Percentiles rank a stretch among this genome's conserved stretches.
phyloP scores from a whole-genome alignment of 2,797 vertebrate genomes.

The Cossypha heuglini region DNA sequence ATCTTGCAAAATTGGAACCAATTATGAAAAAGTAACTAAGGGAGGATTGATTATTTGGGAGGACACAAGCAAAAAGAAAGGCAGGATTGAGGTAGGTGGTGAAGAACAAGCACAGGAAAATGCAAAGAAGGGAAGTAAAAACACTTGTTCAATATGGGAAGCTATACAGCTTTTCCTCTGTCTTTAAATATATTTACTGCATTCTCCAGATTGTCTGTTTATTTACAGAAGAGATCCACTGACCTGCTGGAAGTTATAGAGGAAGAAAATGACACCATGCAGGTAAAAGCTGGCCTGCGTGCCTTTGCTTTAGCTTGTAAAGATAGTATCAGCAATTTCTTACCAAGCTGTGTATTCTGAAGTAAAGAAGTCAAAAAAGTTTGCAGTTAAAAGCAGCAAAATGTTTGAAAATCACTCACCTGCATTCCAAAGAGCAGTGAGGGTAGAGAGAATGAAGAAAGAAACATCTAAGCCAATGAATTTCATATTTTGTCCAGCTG shows the following conservation, averaged over 20 bases:
- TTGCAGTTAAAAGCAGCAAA: not conserved
- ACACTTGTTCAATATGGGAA: not conserved
- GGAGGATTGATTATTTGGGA: not conserved
- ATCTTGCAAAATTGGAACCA: not conserved
- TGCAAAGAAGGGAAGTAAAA: not conserved
- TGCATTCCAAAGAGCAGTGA: not conserved
- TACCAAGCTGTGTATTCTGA: not conserved
- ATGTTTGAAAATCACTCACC: constrained; percentile 25
- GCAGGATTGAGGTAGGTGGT: not conserved
- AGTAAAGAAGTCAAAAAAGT: not conserved
- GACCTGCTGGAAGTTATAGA: not conserved
- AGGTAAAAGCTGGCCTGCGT: not conserved
- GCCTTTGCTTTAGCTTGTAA: not conserved
- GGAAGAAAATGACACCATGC: not conserved
- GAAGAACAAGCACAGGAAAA: not conserved
- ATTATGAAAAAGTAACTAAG: not conserved
- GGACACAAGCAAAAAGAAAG: not conserved
- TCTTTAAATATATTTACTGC: not conserved
- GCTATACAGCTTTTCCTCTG: not conserved
- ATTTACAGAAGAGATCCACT: not conserved
- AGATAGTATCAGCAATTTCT: not conserved
- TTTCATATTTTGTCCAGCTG: constrained; percentile 26
- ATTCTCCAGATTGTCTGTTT: not conserved
- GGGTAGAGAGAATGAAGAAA: not conserved
- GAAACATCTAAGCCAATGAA: not conserved